These are phyloP conservation scores for Calameuta filiformis DNA, from an alignment of 2,888 invertebrate genomes.

Conservation along the genomic window DNA sequence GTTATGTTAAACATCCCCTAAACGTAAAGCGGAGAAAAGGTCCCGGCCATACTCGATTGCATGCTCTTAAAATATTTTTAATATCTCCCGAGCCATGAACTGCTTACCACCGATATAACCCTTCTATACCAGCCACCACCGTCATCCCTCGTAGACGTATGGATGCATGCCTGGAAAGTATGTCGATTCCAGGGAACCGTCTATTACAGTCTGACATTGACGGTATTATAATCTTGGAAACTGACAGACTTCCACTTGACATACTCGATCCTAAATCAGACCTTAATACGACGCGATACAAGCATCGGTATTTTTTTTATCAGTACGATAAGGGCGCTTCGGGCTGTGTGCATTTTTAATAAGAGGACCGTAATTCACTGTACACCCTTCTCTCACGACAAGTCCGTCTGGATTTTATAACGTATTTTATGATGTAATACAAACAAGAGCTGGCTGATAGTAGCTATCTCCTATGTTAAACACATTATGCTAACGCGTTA, in stretches of 20 bases:
- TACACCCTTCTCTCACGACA: constrained; percentile 44
- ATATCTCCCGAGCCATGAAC: constrained; percentile 12
- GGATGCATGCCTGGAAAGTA: neutral
- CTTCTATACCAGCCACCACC: neutral
- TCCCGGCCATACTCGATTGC: constrained; percentile 13
- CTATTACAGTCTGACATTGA: neutral
- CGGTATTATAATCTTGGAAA: neutral
- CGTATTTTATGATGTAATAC: constrained; percentile 58
- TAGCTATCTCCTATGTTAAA: constrained; percentile 62
- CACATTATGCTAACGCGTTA: constrained; percentile 57
- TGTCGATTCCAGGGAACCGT: neutral
- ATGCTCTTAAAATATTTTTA: constrained; percentile 16
- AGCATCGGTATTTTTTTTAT: constrained; percentile 28
- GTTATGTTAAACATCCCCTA: constrained; percentile 31
- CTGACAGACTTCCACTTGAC: neutral
- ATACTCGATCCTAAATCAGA: neutral
- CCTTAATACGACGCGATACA: neutral
- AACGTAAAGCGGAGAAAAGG: constrained; percentile 16
- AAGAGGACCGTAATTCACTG: constrained; percentile 55
- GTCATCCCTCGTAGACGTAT: neutral
- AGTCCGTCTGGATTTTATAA: constrained; percentile 60
- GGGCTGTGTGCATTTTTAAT: constrained; percentile 54
- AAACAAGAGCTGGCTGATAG: constrained; percentile 61
- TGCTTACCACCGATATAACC: neutral
- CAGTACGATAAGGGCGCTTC: constrained; percentile 37